Conservation (phyloP, 2,888 invertebrate species). For the Saturnia japonica region DNA sequence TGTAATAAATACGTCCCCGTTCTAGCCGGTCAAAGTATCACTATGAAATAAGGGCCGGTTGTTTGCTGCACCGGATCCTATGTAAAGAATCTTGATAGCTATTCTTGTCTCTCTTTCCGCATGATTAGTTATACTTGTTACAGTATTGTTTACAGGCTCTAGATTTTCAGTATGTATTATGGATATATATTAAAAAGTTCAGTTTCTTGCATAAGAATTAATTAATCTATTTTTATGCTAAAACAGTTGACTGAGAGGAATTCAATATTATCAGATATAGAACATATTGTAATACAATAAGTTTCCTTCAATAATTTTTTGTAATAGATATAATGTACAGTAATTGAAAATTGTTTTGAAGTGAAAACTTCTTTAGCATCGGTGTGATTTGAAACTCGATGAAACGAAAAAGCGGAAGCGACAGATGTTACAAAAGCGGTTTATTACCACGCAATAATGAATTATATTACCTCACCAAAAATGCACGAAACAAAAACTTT, state of each 20-base stretch:
- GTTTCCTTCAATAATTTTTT: neutral
- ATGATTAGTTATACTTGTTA: slow-evolving; percentile 39
- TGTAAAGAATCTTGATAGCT: slow-evolving; percentile 59
- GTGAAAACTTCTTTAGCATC: no score
- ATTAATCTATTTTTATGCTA: neutral
- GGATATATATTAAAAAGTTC: neutral
- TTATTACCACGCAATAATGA: no score
- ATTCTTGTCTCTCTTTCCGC: slow-evolving; percentile 37
- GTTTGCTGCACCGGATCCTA: slow-evolving; percentile 43
- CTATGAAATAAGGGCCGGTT: slow-evolving; percentile 19
- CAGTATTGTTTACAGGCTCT: neutral
- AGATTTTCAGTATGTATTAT: neutral
- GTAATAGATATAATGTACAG: neutral
- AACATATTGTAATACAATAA: neutral
- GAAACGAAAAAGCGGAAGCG: no score
- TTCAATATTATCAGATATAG: neutral
- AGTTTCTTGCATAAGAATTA: neutral
- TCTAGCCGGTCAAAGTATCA: neutral
- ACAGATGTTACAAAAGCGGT: no score
- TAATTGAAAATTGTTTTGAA: neutral
- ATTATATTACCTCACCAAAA: no score
- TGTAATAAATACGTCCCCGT: neutral
- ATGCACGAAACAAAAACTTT: no score
- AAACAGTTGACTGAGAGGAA: neutral
- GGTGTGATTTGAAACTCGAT: no score